Conservation (phyloP, 2,113 vertebrate species). For the Anthoscopus minutus region DNA sequence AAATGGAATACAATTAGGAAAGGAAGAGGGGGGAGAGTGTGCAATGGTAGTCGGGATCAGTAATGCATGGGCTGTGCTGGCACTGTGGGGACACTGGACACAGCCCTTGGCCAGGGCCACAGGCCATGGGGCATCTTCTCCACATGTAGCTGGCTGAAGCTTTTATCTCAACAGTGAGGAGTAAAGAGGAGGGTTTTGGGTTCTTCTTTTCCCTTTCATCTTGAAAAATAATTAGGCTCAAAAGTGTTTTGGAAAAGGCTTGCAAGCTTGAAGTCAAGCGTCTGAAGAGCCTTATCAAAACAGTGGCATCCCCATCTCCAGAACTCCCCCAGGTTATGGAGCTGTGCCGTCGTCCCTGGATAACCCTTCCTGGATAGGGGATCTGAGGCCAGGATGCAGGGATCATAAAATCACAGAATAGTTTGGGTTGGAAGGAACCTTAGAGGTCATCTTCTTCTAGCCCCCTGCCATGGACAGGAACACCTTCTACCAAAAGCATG, state of each 20-base stretch:
- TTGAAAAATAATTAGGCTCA: neutral
- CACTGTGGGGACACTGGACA: rapidly evolving
- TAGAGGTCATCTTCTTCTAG: neutral
- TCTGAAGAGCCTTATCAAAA: slow-evolving; percentile 13
- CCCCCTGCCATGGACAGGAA: neutral
- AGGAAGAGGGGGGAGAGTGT: neutral
- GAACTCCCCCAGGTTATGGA: rapidly evolving
- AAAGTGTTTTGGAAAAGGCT: neutral
- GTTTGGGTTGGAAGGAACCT: neutral
- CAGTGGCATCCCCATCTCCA: rapidly evolving
- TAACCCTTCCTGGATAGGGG: neutral
- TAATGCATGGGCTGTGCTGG: neutral
- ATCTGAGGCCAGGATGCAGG: neutral
- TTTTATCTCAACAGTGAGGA: neutral
- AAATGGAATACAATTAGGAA: slow-evolving; percentile 15
- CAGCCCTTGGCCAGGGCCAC: neutral
- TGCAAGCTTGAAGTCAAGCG: neutral
- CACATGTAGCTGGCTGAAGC: rapidly evolving
- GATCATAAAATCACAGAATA: neutral
- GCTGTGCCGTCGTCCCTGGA: neutral
- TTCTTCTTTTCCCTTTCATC: neutral
- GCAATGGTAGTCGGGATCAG: rapidly evolving
- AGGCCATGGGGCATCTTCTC: neutral
- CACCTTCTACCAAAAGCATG: neutral
- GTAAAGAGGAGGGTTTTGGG: neutral